phyloP scores from a whole-genome alignment of 2,113 vertebrate species.

The Nettapus auritus region DNA sequence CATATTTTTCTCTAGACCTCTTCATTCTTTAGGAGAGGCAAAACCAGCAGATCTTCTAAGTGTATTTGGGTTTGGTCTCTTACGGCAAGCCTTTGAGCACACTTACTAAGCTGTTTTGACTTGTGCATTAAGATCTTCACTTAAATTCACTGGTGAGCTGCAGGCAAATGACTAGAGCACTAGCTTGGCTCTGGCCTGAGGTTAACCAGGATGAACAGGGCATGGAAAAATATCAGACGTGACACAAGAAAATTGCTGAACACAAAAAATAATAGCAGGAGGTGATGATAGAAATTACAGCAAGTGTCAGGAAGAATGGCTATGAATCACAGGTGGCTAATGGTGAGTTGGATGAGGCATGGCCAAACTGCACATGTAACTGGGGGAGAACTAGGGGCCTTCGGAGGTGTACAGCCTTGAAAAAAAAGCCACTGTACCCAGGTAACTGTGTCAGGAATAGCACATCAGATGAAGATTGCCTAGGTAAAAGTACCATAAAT shows the following conservation, averaged over 20 bases:
- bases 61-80: not conserved
- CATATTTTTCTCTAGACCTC: not conserved
- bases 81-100: not conserved
- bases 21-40: not conserved
- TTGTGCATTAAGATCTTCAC: not conserved
- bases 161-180: not conserved
- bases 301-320: not conserved
- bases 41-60: not conserved
- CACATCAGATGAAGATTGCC: not conserved
- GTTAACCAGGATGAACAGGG: not conserved
- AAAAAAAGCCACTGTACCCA: not conserved
- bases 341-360: not conserved
- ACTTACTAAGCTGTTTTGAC: not conserved
- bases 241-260: not conserved
- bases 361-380: not conserved
- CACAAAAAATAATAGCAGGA: not conserved
- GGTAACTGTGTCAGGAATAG: not conserved
- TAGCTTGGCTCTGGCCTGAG: not conserved
- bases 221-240: not conserved
- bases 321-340: not conserved
- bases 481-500: not conserved
- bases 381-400: fast-evolving
- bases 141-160: not conserved
- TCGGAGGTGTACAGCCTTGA: not conserved
- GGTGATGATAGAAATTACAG: not conserved